Evolutionary conservation across 2,113 vertebrate genomes (phyloP).

Genomic region (Alligator sinensis): DNA sequence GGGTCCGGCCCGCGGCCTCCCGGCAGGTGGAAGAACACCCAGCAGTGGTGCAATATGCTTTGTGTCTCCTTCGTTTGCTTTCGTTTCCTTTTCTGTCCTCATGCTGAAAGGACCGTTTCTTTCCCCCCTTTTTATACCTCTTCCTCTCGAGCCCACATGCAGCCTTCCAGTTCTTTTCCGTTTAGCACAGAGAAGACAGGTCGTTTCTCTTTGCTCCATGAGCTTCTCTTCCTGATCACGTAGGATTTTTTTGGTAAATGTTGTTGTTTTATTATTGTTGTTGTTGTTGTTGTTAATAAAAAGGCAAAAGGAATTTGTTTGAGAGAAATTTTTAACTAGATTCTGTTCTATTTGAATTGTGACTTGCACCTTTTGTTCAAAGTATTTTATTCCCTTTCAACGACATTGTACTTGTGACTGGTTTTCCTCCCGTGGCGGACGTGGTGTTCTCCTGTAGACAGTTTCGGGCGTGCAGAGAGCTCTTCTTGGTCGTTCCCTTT

Average conservation of each 20-base stretch:
- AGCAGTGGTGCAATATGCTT: slow-evolving; percentile 59
- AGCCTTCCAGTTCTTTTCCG: not conserved
- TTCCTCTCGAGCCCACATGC: not conserved
- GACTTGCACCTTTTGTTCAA: slow-evolving; percentile 79
- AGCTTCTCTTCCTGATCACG: slow-evolving; percentile 83
- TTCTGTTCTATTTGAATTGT: slow-evolving; percentile 79
- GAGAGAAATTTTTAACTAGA: slow-evolving; percentile 79
- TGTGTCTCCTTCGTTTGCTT: slow-evolving; percentile 52
- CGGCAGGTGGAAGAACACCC: not conserved
- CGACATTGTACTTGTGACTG: slow-evolving; percentile 69
- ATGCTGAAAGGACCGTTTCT: slow-evolving; percentile 4
- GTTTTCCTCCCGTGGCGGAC: slow-evolving; percentile 65
- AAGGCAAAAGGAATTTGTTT: slow-evolving; percentile 77
- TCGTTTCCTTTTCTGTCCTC: slow-evolving; percentile 1
- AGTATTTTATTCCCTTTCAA: slow-evolving; percentile 70
- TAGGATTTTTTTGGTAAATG: slow-evolving; percentile 84
- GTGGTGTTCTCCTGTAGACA: slow-evolving; percentile 31
- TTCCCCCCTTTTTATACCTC: not conserved
- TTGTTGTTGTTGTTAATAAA: slow-evolving; percentile 71
- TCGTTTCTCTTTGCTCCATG: slow-evolving; percentile 49
- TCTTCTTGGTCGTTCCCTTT: not conserved
- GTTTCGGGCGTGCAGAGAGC: not conserved
- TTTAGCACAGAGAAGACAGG: slow-evolving; percentile 31
- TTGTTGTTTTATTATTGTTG: slow-evolving; percentile 81
- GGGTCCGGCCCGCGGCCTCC: not conserved